phyloP scores from a whole-genome alignment of 2,797 vertebrate species.

The Artibeus jamaicensis region DNA sequence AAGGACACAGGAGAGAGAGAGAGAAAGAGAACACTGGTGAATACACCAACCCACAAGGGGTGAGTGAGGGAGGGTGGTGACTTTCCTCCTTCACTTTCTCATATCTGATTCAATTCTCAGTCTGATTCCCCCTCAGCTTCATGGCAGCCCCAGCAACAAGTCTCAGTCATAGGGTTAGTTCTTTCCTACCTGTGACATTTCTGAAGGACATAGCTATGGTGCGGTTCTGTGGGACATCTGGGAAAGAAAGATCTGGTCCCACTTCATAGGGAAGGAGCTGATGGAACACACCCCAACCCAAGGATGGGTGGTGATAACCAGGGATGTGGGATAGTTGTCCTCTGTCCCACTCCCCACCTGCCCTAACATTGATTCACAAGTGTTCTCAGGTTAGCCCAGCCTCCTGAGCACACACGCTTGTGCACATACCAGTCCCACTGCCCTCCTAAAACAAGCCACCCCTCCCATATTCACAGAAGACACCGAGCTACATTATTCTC shows the following conservation, averaged over 20 bases:
- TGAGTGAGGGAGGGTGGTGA: fast-evolving
- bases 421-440: neutral
- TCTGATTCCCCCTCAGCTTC: no score
- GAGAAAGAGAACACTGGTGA: no score
- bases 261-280: neutral
- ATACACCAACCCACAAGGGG: no score
- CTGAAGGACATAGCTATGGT: neutral
- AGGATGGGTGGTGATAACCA: fast-evolving
- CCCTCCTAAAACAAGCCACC: fast-evolving
- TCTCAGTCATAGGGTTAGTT: fast-evolving
- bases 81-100: neutral
- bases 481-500: neutral
- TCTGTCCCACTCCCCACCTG: no score
- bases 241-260: neutral
- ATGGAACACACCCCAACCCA: fast-evolving
- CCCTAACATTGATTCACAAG: fast-evolving
- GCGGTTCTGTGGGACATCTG: slow-evolving; percentile 10
- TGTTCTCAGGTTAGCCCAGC: no score
- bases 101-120: no score
- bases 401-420: no score
- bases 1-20: no score
- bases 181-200: slow-evolving; percentile 2
- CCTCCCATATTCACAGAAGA: neutral
- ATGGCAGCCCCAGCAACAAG: fast-evolving
- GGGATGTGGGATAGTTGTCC: fast-evolving